Conservation (phyloP, 2,888 invertebrate species). For the Cerastis leucographa region DNA sequence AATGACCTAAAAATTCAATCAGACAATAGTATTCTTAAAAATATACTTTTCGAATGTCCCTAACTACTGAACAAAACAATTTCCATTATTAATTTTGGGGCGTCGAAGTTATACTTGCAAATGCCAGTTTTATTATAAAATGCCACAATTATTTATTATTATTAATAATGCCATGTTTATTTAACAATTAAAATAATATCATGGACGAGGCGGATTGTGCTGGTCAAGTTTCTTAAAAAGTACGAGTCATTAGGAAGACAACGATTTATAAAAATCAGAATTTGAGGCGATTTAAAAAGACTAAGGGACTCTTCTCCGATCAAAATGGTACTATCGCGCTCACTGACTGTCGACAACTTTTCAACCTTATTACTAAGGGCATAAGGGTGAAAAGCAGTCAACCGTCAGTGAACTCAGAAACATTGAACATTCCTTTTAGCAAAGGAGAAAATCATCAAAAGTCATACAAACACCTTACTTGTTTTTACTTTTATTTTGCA, state of each 20-base stretch:
- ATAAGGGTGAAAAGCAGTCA: no score
- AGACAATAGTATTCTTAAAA: constrained; percentile 82
- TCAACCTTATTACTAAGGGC: no score
- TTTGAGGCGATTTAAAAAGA: neutral
- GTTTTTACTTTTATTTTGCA: neutral
- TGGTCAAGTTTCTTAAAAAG: constrained; percentile 36
- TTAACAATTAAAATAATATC: constrained; percentile 31
- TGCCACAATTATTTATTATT: constrained; percentile 5
- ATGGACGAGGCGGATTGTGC: constrained; percentile 54
- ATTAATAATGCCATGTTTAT: constrained; percentile 37
- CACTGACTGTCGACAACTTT: no score
- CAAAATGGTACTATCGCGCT: neutral
- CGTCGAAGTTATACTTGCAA: constrained; percentile 72
- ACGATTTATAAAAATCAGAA: neutral
- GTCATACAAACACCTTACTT: neutral
- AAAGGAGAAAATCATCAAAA: neutral
- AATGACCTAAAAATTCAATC: constrained; percentile 71
- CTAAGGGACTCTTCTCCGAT: neutral
- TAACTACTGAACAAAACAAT: constrained; percentile 69
- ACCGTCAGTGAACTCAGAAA: no score
- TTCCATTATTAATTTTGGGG: constrained; percentile 73
- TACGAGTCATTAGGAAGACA: constrained; percentile 46
- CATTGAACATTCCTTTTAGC: neutral
- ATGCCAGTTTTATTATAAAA: constrained; percentile 26
- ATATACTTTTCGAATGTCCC: constrained; percentile 72